phyloP scores from a whole-genome alignment of 2,888 invertebrate species.

The Scaptomyza tumidula region DNA sequence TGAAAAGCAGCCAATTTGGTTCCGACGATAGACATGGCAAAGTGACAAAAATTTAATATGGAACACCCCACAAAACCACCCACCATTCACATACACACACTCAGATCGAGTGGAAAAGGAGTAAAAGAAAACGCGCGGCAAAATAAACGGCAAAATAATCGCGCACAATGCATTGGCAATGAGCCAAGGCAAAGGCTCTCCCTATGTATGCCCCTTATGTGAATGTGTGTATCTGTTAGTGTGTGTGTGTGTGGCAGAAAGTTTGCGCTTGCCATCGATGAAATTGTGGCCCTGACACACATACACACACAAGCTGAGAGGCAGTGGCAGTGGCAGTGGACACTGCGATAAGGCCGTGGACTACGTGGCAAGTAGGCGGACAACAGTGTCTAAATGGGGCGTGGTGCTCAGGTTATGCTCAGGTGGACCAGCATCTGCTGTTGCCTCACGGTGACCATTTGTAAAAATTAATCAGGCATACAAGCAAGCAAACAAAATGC shows the following conservation, averaged over 20 bases:
- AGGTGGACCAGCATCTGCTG: constrained; percentile 21
- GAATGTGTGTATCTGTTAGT: constrained; percentile 22
- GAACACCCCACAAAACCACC: constrained; percentile 33
- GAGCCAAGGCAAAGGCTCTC: constrained; percentile 58
- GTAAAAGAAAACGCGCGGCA: constrained; percentile 59
- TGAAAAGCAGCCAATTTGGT: constrained; percentile 25
- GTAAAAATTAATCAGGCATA: constrained; percentile 77
- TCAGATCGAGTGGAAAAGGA: constrained; percentile 19
- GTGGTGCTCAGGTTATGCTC: constrained; percentile 35
- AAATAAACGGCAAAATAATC: constrained; percentile 82
- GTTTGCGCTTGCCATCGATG: constrained; percentile 71
- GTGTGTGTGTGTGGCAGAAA: constrained; percentile 44
- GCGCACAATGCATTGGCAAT: constrained; percentile 82
- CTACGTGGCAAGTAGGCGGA: constrained; percentile 30
- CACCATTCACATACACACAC: neutral
- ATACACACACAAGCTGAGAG: constrained; percentile 7
- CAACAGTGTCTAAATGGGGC: constrained; percentile 16
- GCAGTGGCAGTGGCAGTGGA: constrained; percentile 32
- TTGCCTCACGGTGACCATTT: constrained; percentile 37
- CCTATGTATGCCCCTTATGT: constrained; percentile 14
- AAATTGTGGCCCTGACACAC: constrained; percentile 71
- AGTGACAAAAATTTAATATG: constrained; percentile 83
- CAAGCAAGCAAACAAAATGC: constrained; percentile 55
- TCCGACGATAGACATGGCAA: constrained; percentile 74
- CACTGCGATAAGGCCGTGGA: constrained; percentile 38